phyloP scores from a whole-genome alignment of 2,888 invertebrate species.

The Amblyteles armatorius region DNA sequence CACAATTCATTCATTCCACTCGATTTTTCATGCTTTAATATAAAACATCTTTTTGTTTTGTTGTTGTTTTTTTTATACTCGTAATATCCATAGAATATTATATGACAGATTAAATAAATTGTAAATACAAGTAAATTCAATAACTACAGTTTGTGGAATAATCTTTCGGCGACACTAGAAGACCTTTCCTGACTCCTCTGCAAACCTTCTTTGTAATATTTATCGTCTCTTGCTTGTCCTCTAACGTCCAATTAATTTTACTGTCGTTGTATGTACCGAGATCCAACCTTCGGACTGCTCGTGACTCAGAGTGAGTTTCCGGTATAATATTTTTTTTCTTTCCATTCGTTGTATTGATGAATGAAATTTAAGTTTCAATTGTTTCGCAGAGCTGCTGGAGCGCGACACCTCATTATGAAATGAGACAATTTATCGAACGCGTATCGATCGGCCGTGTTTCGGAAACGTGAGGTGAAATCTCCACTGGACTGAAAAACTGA shows the following conservation, averaged over 20 bases:
- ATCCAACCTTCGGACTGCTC: constrained; percentile 65
- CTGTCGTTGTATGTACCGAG: constrained; percentile 97
- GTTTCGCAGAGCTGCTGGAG: constrained; percentile 25
- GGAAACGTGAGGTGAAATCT: too few species aligned
- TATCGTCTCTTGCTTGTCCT: constrained; percentile 99
- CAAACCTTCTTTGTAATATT: constrained; percentile 99
- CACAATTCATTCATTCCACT: constrained; percentile 60
- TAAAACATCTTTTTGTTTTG: constrained; percentile 63
- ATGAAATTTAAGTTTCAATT: too few species aligned
- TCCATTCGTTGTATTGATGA: too few species aligned
- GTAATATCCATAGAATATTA: constrained; percentile 55
- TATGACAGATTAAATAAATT: constrained; percentile 53
- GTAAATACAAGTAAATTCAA: constrained; percentile 85
- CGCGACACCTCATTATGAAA: constrained; percentile 60
- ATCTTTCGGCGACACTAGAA: constrained; percentile 99
- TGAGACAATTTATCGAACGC: background rate
- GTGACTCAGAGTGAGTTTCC: constrained; percentile 66
- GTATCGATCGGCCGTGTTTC: background rate
- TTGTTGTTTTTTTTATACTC: constrained; percentile 28
- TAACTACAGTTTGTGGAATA: constrained; percentile 99
- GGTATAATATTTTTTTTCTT: background rate
- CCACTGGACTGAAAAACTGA: too few species aligned
- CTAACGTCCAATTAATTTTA: constrained; percentile 99
- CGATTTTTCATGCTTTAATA: constrained; percentile 63
- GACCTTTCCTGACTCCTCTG: constrained; percentile 98